Evolutionary conservation across 2,797 vertebrate species (phyloP), one percentile per base, ranked within the genome.

Genomic region (Antennarius maculatus): DNA sequence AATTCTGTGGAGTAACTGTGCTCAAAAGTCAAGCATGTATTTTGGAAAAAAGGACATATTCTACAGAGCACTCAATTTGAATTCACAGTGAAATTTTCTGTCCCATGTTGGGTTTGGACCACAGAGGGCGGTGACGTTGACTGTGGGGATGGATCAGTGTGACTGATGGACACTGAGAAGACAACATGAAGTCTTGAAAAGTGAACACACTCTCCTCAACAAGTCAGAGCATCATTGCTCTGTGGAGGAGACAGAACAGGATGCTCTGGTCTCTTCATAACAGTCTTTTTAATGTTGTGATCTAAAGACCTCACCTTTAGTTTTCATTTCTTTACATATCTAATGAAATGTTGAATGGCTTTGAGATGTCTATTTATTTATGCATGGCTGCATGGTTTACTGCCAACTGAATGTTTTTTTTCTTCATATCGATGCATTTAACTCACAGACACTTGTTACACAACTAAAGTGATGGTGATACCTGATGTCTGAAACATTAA

Each of bases 311-410:
- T 66, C 23, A 29, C 0, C 15, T 34, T 37, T 9, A 51, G 1
- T 11, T 50, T 1, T 50, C 16, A 3, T 39, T 3, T 10, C 48
- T 48, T 6, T 11, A 13, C n/a, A 3, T 34, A 9, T 63, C 49
- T 63, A 15, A 63, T 57, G 27, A 47, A 23, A 28, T 2, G 23
- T n/a, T 62, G 42, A 56, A 16, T 34, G 39, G n/a, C n/a, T n/a
- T n/a, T n/a, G n/a, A n/a, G n/a, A n/a, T n/a, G n/a, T 51, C 13
- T 57, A 0, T 39, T n/a, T n/a, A n/a, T n/a, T n/a, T n/a, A 45
- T n/a, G n/a, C n/a, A n/a, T n/a, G n/a, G n/a, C n/a, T n/a, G n/a
- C n/a, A n/a, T n/a, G n/a, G n/a, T n/a, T n/a, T n/a, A n/a, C n/a
- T n/a, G n/a, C 23, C 23, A 23, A 23, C 23, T 1, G 23, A 23